phyloP scores from a whole-genome alignment of 2,888 invertebrate genomes.

The Homarus gammarus region DNA sequence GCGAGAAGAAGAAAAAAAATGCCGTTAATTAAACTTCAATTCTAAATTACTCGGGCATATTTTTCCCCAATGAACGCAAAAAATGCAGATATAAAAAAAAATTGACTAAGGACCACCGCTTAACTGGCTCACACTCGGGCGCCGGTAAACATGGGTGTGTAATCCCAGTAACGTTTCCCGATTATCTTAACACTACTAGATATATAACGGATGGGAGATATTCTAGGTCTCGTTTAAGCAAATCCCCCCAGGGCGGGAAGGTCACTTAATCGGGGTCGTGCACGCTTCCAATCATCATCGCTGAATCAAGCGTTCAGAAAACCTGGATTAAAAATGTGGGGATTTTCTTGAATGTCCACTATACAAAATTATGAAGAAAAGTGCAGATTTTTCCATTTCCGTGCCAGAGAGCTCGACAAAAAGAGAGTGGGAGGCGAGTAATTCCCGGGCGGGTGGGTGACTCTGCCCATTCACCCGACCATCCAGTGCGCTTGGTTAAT shows the following conservation, averaged over 20 bases:
- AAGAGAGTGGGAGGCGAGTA: slow-evolving; percentile 39
- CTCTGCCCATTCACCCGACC: slow-evolving; percentile 47
- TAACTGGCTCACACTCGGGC: not conserved
- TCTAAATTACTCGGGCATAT: slow-evolving; percentile 45
- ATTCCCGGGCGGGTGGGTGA: slow-evolving; percentile 44
- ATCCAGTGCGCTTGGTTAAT: slow-evolving; percentile 63
- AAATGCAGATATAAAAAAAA: slow-evolving; percentile 29
- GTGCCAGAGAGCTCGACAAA: slow-evolving; percentile 49
- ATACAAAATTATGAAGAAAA: slow-evolving; percentile 65
- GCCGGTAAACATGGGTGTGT: not conserved
- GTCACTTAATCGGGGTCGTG: slow-evolving; percentile 36
- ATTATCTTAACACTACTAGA: not conserved
- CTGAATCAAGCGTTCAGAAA: slow-evolving; percentile 43
- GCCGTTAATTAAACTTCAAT: slow-evolving; percentile 63
- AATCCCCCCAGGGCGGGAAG: not conserved
- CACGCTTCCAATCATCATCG: slow-evolving; percentile 40
- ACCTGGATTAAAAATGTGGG: slow-evolving; percentile 43
- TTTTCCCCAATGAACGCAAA: slow-evolving; percentile 33
- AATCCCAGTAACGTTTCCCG: not conserved
- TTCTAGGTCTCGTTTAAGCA: not conserved
- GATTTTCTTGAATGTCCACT: slow-evolving; percentile 71
- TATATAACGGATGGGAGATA: not conserved
- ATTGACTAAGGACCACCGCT: not conserved
- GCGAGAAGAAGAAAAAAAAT: slow-evolving; percentile 15
- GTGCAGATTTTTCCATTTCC: slow-evolving; percentile 58